Base-by-base conservation (phyloP, 2,888 invertebrate species). In the Drosophila borborema region DNA sequence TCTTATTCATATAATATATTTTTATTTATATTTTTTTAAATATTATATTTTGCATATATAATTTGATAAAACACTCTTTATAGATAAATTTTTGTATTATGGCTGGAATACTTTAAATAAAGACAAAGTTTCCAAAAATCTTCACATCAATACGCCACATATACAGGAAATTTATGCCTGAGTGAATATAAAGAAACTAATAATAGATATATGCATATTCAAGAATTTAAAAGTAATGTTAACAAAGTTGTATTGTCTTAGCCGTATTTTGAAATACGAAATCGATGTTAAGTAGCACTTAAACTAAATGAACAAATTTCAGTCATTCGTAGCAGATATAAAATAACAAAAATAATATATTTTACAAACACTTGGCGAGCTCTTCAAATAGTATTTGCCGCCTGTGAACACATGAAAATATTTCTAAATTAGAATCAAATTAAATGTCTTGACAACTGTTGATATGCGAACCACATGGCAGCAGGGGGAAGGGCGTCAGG, bases 381-480 rank as follows among this genome's bases (percentile, higher is more conserved):
- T 3, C 41, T 43, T 54, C 36, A 62, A 53, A 43, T 55, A 34
- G 14, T 2, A 36, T 60, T 49, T 34, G 40, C 40, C 28, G 49
- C 38, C 31, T 16, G n/a, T 18, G 48, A 61, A 16, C n/a, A 49
- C 41, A n/a, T 59, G 38, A 14, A 54, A 9, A 14, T 55, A 40
- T 65, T 54, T 65, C 34, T 54, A 34, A 53, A 75, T 64, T 14
- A 40, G 62, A 71, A 48, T 62, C 43, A 43, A 61, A 77, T 72
- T 49, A 51, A 62, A 81, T 62, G 72, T 40, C 82, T 78, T 80
- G 83, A 81, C 88, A 85, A 88, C 84, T 85, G 84, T 85, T 85
- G 84, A 86, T 86, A 79, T 77, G 77, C 66, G 36, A 40, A 31
- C 3, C 61, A 65, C 56, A 51, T 62, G 28, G 34, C 28, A 18